Conservation (phyloP, 2,797 vertebrate species). For the Mionectes olivaceus region DNA sequence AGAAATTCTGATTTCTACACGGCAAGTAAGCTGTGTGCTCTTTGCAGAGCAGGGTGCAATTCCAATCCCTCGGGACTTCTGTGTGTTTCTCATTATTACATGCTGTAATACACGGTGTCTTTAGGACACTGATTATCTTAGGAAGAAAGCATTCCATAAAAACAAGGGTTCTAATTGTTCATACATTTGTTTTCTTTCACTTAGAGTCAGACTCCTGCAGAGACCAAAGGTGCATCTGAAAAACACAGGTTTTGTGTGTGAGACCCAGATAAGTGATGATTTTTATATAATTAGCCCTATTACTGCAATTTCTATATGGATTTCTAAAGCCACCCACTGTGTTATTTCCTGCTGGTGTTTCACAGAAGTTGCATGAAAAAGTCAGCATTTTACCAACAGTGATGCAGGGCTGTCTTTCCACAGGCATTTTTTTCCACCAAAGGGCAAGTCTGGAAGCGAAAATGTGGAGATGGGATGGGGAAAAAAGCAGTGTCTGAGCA, state of each 20-base stretch:
- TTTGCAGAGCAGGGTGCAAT: not conserved
- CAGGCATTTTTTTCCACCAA: rapidly evolving
- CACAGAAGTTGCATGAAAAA: not conserved
- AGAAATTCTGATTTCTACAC: not conserved
- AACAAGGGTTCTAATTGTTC: not conserved
- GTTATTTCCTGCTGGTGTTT: not conserved
- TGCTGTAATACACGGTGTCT: not conserved
- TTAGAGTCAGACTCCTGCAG: not conserved
- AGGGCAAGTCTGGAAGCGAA: not conserved
- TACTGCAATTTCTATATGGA: not conserved
- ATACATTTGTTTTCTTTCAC: not conserved
- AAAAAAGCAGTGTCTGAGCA: not conserved
- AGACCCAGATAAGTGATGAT: not conserved
- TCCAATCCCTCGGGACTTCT: not conserved
- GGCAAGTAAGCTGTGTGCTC: rapidly evolving
- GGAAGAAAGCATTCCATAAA: not conserved
- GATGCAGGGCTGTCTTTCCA: not conserved
- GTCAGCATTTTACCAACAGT: not conserved
- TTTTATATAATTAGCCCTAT: not conserved
- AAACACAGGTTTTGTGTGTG: not conserved
- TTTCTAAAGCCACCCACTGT: not conserved
- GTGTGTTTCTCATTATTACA: not conserved
- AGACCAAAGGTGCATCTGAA: not conserved
- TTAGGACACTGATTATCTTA: not conserved
- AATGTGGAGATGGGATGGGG: not conserved